Evolutionary conservation across 2,113 vertebrate genomes (phyloP).

Genomic region (Kryptolebias marmoratus): DNA sequence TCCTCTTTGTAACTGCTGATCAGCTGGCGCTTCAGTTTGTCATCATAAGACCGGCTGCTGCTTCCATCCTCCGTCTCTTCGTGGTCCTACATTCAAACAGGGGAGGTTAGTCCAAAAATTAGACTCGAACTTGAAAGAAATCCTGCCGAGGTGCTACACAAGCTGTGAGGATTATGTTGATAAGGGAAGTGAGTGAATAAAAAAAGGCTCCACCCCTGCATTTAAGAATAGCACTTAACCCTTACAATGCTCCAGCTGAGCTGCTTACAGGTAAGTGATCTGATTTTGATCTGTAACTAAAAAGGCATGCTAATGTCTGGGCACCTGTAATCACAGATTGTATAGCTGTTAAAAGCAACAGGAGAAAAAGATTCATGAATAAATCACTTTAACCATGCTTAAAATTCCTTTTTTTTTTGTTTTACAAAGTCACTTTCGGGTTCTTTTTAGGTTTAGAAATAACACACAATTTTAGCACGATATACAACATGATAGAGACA

Average conservation of each 20-base stretch:
- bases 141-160: not conserved
- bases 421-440: no score
- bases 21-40: slow-evolving; percentile 30
- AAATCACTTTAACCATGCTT: not conserved
- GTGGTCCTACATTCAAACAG: slow-evolving; percentile 53
- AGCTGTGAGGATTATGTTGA: slow-evolving; percentile 37
- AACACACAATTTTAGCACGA: no score
- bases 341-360: not conserved
- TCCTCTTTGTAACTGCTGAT: slow-evolving; percentile 52
- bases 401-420: no score
- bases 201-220: slow-evolving; percentile 38
- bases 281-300: not conserved
- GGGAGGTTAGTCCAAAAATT: slow-evolving; percentile 4
- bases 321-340: not conserved
- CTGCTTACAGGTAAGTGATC: not conserved
- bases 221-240: slow-evolving; percentile 36
- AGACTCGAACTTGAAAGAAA: not conserved
- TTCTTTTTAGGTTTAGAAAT: no score
- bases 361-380: not conserved
- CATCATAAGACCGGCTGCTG: not conserved
- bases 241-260: slow-evolving; percentile 7
- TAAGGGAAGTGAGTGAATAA: slow-evolving; percentile 46
- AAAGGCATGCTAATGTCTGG: not conserved
- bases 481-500: not conserved
- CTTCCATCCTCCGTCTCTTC: slow-evolving; percentile 54